phyloP scores from a whole-genome alignment of 2,888 invertebrate species.

The Tricholauxania praeusta region DNA sequence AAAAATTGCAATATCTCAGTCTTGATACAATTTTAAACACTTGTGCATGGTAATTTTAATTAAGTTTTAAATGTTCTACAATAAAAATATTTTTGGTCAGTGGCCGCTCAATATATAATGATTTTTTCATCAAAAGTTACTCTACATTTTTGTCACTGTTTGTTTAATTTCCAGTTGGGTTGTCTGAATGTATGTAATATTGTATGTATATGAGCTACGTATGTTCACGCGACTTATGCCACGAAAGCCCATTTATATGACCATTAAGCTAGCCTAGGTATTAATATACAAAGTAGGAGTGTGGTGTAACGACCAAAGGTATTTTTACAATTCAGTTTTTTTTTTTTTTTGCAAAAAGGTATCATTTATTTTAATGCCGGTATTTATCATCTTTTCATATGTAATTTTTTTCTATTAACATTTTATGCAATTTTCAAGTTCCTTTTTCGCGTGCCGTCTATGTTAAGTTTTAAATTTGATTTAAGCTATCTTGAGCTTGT shows the following conservation, averaged over 20 bases:
- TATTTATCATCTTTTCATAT: conserved; percentile 63
- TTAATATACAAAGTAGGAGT: conserved; percentile 22
- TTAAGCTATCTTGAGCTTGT: conserved; percentile 29
- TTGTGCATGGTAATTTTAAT: too few relatives aligned
- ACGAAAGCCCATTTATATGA: conserved; percentile 38
- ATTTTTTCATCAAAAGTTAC: too few relatives aligned
- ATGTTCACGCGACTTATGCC: conserved; percentile 18
- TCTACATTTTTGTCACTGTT: too few relatives aligned
- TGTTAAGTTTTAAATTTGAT: conserved; percentile 9
- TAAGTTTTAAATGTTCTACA: too few relatives aligned
- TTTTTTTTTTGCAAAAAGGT: conserved; percentile 49
- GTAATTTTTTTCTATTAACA: conserved; percentile 34
- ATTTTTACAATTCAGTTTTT: neutral
- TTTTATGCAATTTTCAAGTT: conserved; percentile 28
- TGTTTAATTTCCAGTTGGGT: too few relatives aligned
- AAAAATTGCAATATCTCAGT: too few relatives aligned
- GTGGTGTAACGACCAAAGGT: neutral
- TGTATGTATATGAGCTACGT: too few relatives aligned
- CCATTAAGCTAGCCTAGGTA: conserved; percentile 39
- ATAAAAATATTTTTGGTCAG: too few relatives aligned
- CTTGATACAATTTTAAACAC: too few relatives aligned
- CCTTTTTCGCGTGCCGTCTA: neutral
- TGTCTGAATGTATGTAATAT: too few relatives aligned
- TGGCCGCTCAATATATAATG: too few relatives aligned
- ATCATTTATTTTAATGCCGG: conserved; percentile 67